Base-by-base conservation (phyloP, 2,888 invertebrate genomes). In the Masnerella sp. region DNA sequence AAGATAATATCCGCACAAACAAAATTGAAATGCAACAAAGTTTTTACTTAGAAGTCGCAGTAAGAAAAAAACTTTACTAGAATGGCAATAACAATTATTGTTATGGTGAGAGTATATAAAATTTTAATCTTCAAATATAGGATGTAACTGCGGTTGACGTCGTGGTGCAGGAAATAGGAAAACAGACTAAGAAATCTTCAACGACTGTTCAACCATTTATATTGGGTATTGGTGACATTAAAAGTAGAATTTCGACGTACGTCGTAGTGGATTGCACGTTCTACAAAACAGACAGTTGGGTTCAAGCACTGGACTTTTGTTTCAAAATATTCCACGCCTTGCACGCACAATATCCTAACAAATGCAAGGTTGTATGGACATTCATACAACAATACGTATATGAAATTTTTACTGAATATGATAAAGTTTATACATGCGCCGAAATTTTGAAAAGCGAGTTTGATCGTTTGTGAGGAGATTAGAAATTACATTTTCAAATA, bases 151-250 rank as follows among this genome's bases (percentile, higher is more conserved):
- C 11, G 8, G 36, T 65, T 2, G 15, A 54, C 4, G 45, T 38
- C 25, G 8, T 54, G 4, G 38, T 65, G 2, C 7, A 65, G 11
- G n/a, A 30, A 3, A 65, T 54, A 14, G 15, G 25, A 38, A 20
- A 45, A 11, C 38, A 25, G 5, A 45, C 54, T 8, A 47, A 28
- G n/a, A 54, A 64, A 25, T 22, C 18, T 9, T 8, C 38, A 4
- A 36, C 54, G 38, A 58, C 51, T 38, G 11, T 58, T 3, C 62
- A 71, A 36, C 58, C 70, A 5, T 71, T 71, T 28, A 49, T 71
- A 8, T 12, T 64, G 0, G 51, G 51, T 1, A 15, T 70, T 17
- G 64, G 58, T 1, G 36, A 71, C 18, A 14, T 71, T 8, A 20
- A 28, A 38, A 8, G 18, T 11, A 38, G 18, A 22, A 1, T 54